These are phyloP conservation scores for Centropus bengalensis DNA, from an alignment of 2,113 vertebrate species.

Conservation along the genomic window DNA sequence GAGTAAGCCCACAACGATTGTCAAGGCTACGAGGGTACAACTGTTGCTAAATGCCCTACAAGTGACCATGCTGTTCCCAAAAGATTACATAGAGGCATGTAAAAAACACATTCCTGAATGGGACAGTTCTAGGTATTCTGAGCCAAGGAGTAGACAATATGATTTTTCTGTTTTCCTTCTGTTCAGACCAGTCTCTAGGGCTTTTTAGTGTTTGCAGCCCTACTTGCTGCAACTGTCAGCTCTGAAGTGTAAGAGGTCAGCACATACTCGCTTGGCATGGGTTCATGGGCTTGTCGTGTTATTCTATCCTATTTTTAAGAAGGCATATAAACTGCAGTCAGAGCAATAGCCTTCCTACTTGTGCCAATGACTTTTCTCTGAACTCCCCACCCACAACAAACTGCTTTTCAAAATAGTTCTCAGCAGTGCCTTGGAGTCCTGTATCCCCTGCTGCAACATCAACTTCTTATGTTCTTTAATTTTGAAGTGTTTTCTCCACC, in stretches of 20 bases:
- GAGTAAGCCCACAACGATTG: background rate
- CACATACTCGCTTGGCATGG: background rate
- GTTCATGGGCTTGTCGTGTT: background rate
- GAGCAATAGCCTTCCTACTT: background rate
- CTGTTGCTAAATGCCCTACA: background rate
- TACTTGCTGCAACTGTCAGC: background rate
- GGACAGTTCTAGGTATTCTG: background rate
- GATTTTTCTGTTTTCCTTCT: background rate
- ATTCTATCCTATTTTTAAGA: background rate
- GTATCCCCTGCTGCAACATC: background rate
- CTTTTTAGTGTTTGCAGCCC: background rate
- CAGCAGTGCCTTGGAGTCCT: background rate
- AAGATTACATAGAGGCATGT: background rate
- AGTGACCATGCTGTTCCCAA: background rate
- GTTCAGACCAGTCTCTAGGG: background rate
- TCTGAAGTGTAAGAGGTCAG: background rate
- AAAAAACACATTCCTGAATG: background rate
- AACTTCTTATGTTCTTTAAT: fast-evolving
- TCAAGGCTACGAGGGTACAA: background rate
- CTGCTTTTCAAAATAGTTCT: background rate
- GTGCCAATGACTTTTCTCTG: background rate
- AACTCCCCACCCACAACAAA: background rate
- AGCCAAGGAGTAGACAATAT: background rate
- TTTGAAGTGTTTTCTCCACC: background rate
- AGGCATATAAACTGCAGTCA: background rate